Conservation (phyloP, 2,797 vertebrate genomes). For the Takifugu rubripes region DNA sequence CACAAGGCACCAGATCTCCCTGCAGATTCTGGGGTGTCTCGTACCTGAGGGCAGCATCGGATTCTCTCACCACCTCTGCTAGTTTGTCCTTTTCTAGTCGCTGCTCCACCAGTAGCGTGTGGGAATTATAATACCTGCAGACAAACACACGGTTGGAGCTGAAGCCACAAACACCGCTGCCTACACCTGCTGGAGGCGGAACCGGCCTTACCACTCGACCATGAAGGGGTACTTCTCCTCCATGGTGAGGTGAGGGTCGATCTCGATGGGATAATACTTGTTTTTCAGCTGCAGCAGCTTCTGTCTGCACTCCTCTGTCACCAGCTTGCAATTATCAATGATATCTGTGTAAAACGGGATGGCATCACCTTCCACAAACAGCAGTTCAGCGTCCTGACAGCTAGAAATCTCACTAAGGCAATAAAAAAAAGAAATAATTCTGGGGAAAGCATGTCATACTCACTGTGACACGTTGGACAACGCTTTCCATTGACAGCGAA, state of each 20-base stretch:
- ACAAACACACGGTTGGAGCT: neutral
- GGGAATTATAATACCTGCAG: slow-evolving; percentile 93
- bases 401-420: too few relatives aligned
- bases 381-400: too few relatives aligned
- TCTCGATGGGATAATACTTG: slow-evolving; percentile 94
- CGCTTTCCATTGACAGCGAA: slow-evolving; percentile 90
- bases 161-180: neutral
- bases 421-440: too few relatives aligned
- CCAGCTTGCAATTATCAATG: slow-evolving; percentile 91
- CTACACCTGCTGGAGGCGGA: neutral
- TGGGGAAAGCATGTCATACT: slow-evolving; percentile 52
- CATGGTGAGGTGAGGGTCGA: slow-evolving; percentile 86
- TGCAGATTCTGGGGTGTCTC: too few relatives aligned
- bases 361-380: neutral
- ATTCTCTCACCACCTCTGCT: slow-evolving; percentile 87
- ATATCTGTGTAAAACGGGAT: slow-evolving; percentile 74
- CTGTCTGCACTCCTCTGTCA: slow-evolving; percentile 89
- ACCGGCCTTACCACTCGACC: slow-evolving; percentile 89
- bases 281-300: slow-evolving; percentile 91
- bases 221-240: slow-evolving; percentile 95
- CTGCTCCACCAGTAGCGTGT: slow-evolving; percentile 90
- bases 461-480: slow-evolving; percentile 94
- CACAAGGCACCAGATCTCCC: too few relatives aligned
- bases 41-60: slow-evolving; percentile 92
- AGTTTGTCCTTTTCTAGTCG: slow-evolving; percentile 85